Percentiles rank a stretch among this genome's conserved stretches.
phyloP scores from a whole-genome alignment of 2,113 vertebrate genomes.

The Elaphurus davidianus region DNA sequence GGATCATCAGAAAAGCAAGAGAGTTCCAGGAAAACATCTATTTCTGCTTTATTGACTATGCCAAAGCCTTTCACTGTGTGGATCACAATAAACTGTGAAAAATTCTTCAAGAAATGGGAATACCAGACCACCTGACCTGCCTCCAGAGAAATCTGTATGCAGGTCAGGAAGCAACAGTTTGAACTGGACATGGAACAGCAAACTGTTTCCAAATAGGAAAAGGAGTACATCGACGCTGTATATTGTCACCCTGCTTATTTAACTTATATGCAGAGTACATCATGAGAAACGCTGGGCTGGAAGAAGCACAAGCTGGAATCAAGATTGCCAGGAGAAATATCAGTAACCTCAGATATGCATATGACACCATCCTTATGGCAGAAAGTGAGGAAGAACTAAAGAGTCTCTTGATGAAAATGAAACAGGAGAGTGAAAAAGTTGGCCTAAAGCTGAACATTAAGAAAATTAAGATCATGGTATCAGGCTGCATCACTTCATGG shows the following conservation, averaged over 20 bases:
- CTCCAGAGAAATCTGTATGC: neutral
- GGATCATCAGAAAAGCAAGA: neutral
- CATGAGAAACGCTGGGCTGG: neutral
- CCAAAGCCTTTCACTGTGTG: neutral
- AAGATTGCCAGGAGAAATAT: neutral
- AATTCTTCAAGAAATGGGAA: neutral
- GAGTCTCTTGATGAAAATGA: neutral
- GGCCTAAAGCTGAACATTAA: neutral
- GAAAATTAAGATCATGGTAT: neutral
- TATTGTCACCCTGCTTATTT: neutral
- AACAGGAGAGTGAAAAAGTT: neutral
- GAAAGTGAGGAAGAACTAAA: neutral
- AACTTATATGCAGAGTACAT: neutral
- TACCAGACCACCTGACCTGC: neutral
- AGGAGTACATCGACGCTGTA: rapidly evolving
- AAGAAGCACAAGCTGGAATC: neutral
- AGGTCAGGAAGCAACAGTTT: neutral
- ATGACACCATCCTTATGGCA: neutral
- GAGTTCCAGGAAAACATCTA: neutral
- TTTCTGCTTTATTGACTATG: neutral
- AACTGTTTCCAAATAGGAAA: neutral
- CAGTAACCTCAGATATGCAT: neutral
- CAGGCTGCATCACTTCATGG: rapidly evolving
- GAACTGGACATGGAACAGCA: neutral
- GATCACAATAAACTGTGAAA: neutral